Conservation (phyloP, 2,797 vertebrate genomes). For the Takifugu ocellatus region DNA sequence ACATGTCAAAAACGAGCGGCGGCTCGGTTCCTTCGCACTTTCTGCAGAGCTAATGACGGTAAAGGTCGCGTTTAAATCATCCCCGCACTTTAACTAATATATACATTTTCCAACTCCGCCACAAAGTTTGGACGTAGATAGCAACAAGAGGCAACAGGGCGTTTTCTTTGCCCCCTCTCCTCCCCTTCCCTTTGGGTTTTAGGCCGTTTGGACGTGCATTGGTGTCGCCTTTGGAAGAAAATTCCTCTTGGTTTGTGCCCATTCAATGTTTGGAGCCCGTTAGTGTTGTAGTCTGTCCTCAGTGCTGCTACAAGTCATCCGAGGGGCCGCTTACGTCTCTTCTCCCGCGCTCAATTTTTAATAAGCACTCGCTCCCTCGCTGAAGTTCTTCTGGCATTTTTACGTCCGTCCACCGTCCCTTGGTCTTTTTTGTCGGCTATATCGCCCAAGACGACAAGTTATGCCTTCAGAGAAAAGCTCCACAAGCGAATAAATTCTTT, state of each 20-base stretch:
- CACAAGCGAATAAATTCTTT: slow-evolving; percentile 28
- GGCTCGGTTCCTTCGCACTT: slow-evolving; percentile 1
- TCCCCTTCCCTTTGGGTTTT: slow-evolving; percentile 39
- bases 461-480: slow-evolving; percentile 27
- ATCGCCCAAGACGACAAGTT: slow-evolving; percentile 13
- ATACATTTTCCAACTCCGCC: slow-evolving; percentile 59
- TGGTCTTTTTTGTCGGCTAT: not conserved
- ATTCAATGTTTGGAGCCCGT: slow-evolving; percentile 38
- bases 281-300: slow-evolving; percentile 29
- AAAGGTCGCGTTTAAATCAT: slow-evolving; percentile 18
- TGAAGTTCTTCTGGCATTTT: slow-evolving; percentile 55
- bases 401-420: slow-evolving; percentile 13
- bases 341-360: slow-evolving; percentile 66
- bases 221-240: slow-evolving; percentile 17
- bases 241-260: slow-evolving; percentile 43
- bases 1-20: slow-evolving; percentile 24
- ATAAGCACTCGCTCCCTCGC: slow-evolving; percentile 48
- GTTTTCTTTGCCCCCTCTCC: slow-evolving; percentile 73
- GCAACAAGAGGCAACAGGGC: slow-evolving; percentile 70
- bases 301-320: slow-evolving; percentile 49
- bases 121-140: slow-evolving; percentile 73
- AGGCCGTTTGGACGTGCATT: slow-evolving; percentile 36
- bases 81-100: slow-evolving; percentile 37
- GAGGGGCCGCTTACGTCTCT: slow-evolving; percentile 25
- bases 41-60: not conserved